Evolutionary conservation across 2,888 invertebrate species (phyloP).

Genomic region (Thecophora atra): DNA sequence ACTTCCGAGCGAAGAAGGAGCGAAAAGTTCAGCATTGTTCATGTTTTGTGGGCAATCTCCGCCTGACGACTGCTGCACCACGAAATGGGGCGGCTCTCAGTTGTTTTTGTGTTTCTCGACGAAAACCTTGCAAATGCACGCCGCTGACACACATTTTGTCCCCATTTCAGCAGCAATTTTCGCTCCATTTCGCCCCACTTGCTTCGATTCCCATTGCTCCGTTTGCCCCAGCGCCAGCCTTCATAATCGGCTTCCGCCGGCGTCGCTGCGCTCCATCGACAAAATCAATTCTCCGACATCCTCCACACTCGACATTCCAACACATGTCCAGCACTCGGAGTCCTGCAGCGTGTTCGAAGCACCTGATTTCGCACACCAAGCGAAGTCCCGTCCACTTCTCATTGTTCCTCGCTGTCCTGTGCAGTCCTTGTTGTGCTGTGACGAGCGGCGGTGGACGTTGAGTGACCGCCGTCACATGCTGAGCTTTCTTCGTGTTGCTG

Average conservation of each 20-base stretch:
- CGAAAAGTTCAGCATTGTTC: not conserved
- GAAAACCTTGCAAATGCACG: not conserved
- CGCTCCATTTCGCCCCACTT: slow-evolving; percentile 15
- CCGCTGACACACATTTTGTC: slow-evolving; percentile 12
- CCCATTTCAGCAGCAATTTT: slow-evolving; percentile 16
- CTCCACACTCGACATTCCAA: slow-evolving; percentile 2
- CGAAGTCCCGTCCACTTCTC: not conserved
- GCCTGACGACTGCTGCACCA: not conserved
- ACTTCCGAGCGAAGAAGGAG: not conserved
- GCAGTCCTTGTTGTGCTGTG: not conserved
- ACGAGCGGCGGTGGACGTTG: too few species aligned
- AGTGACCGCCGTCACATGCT: too few species aligned
- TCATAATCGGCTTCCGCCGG: not conserved
- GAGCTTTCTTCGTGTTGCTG: not conserved
- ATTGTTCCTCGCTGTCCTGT: not conserved
- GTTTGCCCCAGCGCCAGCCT: not conserved
- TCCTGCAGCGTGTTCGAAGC: not conserved
- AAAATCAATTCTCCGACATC: slow-evolving; percentile 13
- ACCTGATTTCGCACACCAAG: not conserved
- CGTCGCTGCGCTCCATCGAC: not conserved
- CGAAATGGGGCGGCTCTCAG: not conserved
- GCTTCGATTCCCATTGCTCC: slow-evolving; percentile 24
- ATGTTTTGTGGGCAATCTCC: not conserved
- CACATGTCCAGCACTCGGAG: not conserved
- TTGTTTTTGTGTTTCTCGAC: not conserved